Base-by-base conservation (phyloP, 2,113 vertebrate genomes). In the Lepisosteus oculatus region DNA sequence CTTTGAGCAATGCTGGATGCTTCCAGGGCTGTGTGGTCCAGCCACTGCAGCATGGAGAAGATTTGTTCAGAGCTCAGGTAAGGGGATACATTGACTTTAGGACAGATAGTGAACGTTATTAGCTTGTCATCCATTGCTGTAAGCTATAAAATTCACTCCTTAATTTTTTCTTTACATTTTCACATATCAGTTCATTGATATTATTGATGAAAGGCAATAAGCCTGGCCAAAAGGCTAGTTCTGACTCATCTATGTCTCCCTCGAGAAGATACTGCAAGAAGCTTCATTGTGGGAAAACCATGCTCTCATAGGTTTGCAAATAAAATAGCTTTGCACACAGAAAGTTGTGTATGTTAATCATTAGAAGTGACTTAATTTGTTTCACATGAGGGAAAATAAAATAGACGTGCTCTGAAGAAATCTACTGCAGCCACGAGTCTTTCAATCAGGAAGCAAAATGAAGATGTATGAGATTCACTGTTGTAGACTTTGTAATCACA, bases 1-100 rank as follows among this genome's bases (percentile, higher is more conserved):
- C 85, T 89, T 86, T 88, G 87, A 83, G 85, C 92, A 90, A 89
- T 85, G 89, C 86, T 80, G 74, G 89, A 78, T 90, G 84, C 76
- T 85, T 79, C 72, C 79, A 88, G 89, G 91, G 92, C 87, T 88
- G 81, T 89, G 80, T 83, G 85, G 81, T 70, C 68, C 75, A 72
- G 62, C 67, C 72, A 76, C 66, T 56, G 57, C 59, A 47, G 29
- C 59, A 17, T 13, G 72, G 17, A 79, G 75, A 70, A 13, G 13
- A 74, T 70, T 85, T 68, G 44, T 81, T 83, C 76, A 84, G 75
- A 77, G 72, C 78, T 76, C 76, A 79, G 76, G 84, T 81, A 70
- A 85, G 76, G 80, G 76, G 59, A 80, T 77, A 78, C 80, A 84
- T 81, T 85, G 81, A 88, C 82, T 78, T 84, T 79, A 70, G 80